Evolutionary conservation across 2,797 vertebrate genomes (phyloP).

Genomic region (Hippocampus kuda): DNA sequence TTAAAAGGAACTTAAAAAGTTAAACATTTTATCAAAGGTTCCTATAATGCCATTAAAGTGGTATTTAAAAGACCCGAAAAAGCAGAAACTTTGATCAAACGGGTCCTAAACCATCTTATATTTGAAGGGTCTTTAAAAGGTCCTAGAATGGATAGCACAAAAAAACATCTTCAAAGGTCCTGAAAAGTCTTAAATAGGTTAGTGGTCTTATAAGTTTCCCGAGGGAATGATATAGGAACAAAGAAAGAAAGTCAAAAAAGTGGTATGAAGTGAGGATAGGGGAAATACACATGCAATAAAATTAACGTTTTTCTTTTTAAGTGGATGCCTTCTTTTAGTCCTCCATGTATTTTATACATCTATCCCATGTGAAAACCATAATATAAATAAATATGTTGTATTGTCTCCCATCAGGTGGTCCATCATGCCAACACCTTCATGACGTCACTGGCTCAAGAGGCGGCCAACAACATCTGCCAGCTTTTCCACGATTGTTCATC

Average conservation of each 20-base stretch:
- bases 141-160: no score
- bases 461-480: slow-evolving; percentile 57
- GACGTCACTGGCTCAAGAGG: slow-evolving; percentile 55
- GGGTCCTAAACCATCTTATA: no score
- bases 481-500: slow-evolving; percentile 56
- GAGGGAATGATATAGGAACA: background rate
- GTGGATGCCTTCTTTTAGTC: background rate
- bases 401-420: slow-evolving; percentile 38
- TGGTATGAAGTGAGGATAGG: background rate
- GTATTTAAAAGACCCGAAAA: no score
- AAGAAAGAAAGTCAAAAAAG: background rate
- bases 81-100: no score
- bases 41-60: no score
- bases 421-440: slow-evolving; percentile 52
- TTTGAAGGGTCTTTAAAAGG: no score
- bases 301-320: background rate
- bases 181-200: background rate
- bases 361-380: no score
- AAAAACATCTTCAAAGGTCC: no score
- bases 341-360: background rate
- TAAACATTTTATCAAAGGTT: no score
- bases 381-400: background rate
- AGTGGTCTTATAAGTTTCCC: background rate
- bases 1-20: no score
- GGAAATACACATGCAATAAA: background rate